Conservation (phyloP, 2,888 invertebrate genomes). For the Aphrophora alni region DNA sequence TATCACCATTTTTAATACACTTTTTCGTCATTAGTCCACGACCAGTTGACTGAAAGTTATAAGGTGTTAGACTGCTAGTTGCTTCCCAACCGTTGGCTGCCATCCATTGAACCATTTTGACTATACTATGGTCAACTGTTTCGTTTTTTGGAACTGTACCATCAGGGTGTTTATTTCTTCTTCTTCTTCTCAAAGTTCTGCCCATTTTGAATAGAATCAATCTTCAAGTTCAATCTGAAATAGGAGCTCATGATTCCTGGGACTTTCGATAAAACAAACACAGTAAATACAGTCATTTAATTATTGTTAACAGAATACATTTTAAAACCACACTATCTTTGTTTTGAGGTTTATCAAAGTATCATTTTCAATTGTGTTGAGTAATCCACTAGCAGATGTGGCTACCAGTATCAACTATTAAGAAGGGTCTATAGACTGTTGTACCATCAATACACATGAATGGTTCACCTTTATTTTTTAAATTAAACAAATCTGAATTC, state of each 20-base stretch:
- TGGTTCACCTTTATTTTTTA: no score
- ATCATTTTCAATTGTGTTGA: background rate
- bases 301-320: no score
- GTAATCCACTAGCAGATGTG: no score
- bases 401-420: no score
- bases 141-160: background rate
- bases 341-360: background rate
- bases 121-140: constrained; percentile 24
- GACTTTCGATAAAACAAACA: background rate
- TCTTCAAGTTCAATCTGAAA: constrained; percentile 34
- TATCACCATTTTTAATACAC: constrained; percentile 63
- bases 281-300: background rate
- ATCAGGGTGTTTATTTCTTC: constrained; percentile 24
- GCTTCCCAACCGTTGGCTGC: constrained; percentile 63
- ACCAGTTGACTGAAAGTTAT: constrained; percentile 70
- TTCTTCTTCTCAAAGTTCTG: constrained; percentile 41
- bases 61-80: constrained; percentile 63
- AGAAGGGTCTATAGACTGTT: no score
- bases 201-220: constrained; percentile 41
- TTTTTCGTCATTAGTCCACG: constrained; percentile 74
- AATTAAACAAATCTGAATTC: no score
- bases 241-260: background rate
- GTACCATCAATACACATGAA: no score
- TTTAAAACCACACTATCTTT: background rate
- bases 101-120: constrained; percentile 63